phyloP scores from a whole-genome alignment of 1,140 invertebrate species.

The Coptotermes formosanus region DNA sequence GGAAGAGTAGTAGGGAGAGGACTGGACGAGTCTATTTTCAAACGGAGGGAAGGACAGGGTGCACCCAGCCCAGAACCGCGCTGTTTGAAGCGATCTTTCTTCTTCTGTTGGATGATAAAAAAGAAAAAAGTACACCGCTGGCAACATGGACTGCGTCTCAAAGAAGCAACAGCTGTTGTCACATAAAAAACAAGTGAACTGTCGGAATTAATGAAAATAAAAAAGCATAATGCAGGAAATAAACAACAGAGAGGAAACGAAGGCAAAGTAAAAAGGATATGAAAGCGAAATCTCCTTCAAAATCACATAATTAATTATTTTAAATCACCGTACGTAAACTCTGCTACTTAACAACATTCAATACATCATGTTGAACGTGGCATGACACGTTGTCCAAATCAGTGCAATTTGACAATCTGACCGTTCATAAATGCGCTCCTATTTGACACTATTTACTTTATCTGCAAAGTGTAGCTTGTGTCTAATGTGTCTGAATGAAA shows the following conservation, averaged over 20 bases:
- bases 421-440: too few relatives aligned
- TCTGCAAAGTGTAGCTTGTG: too few relatives aligned
- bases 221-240: background rate
- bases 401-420: too few relatives aligned
- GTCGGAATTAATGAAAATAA: background rate
- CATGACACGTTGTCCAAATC: too few relatives aligned
- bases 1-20: background rate
- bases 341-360: too few relatives aligned
- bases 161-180: conserved; percentile 12
- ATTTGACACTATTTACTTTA: too few relatives aligned
- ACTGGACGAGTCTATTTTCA: background rate
- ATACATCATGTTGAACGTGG: too few relatives aligned
- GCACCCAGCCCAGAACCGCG: conserved; percentile 9
- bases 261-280: background rate
- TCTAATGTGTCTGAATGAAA: too few relatives aligned
- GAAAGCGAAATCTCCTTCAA: background rate
- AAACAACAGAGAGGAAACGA: background rate
- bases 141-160: background rate
- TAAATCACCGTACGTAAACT: too few relatives aligned
- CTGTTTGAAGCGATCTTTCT: background rate
- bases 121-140: background rate
- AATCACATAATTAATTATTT: background rate
- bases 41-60: background rate
- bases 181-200: background rate
- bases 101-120: background rate